Conservation (phyloP, 2,797 vertebrate genomes). For the Clarias fuscus region DNA sequence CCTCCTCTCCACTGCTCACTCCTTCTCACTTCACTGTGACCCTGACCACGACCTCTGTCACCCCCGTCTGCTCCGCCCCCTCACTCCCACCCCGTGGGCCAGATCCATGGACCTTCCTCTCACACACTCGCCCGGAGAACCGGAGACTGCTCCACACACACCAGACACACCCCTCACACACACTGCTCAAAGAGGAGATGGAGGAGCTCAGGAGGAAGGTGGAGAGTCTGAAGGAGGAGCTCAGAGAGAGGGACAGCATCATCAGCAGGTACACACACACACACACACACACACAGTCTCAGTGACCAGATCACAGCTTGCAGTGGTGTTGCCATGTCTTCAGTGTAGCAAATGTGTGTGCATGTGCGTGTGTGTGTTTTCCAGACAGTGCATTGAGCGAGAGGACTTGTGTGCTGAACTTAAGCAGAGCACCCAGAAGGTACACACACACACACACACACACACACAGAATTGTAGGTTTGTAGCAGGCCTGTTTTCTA, state of each 20-base stretch:
- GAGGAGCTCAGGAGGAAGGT: conserved; percentile 68
- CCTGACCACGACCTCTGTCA: conserved; percentile 37
- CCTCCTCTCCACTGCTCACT: conserved; percentile 61
- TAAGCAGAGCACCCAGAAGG: conserved; percentile 45
- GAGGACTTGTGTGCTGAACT: conserved; percentile 66
- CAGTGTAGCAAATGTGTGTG: too few species aligned
- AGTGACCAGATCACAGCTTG: background rate
- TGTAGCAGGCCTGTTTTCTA: background rate
- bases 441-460: conserved; percentile 5
- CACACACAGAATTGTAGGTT: background rate
- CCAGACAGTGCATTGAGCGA: conserved; percentile 69
- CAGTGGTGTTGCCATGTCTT: background rate
- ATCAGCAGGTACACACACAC: conserved; percentile 66
- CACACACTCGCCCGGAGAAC: conserved; percentile 59
- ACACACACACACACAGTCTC: background rate
- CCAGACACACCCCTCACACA: conserved; percentile 45
- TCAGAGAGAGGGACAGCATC: conserved; percentile 64
- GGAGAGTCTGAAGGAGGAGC: conserved; percentile 65
- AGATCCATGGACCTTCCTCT: conserved; percentile 63
- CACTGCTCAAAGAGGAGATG: conserved; percentile 61
- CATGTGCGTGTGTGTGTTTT: background rate
- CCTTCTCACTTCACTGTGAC: conserved; percentile 72
- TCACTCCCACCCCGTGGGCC: conserved; percentile 47
- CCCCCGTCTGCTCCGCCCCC: background rate
- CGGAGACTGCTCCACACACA: background rate